Percentiles rank a stretch among this genome's conserved stretches.
Evolutionary conservation across 2,888 invertebrate species (phyloP).

Genomic region (Drosophila nr. perissopoda): DNA sequence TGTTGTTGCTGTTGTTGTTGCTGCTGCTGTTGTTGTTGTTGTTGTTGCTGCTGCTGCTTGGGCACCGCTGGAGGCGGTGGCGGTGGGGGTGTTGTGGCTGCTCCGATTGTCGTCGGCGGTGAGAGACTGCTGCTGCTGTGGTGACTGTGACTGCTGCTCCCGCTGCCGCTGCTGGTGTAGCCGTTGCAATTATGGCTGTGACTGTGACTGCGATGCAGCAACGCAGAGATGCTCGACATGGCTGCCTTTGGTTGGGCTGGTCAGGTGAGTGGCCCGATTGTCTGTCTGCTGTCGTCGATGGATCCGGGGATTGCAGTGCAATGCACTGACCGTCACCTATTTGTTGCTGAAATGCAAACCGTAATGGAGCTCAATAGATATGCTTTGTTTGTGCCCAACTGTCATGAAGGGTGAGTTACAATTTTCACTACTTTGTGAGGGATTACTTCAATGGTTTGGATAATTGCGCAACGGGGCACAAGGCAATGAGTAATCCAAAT

Average conservation of each 20-base stretch:
- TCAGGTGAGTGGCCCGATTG: constrained; percentile 11
- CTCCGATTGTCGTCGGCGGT: constrained; percentile 58
- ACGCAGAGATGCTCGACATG: constrained; percentile 75
- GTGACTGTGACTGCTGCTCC: constrained; percentile 64
- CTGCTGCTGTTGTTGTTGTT: constrained; percentile 30
- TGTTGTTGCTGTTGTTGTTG: constrained; percentile 31
- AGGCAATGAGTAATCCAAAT: constrained; percentile 20
- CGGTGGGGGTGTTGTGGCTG: constrained; percentile 47
- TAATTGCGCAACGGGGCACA: not conserved
- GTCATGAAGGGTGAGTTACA: not conserved
- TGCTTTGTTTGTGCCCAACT: constrained; percentile 55
- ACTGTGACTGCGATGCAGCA: constrained; percentile 71
- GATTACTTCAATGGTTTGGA: not conserved
- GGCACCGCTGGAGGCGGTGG: constrained; percentile 46
- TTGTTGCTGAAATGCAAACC: constrained; percentile 64
- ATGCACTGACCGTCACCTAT: constrained; percentile 40
- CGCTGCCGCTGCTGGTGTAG: constrained; percentile 65
- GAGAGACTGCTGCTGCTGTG: constrained; percentile 71
- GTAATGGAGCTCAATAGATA: constrained; percentile 71
- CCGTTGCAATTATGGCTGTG: constrained; percentile 60
- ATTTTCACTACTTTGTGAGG: not conserved
- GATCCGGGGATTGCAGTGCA: constrained; percentile 5
- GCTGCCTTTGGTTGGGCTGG: constrained; percentile 4
- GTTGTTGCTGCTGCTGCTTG: constrained; percentile 25
- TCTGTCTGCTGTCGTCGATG: constrained; percentile 5